Conservation (phyloP, 1,140 invertebrate genomes). For the Wiebesia pumilae region DNA sequence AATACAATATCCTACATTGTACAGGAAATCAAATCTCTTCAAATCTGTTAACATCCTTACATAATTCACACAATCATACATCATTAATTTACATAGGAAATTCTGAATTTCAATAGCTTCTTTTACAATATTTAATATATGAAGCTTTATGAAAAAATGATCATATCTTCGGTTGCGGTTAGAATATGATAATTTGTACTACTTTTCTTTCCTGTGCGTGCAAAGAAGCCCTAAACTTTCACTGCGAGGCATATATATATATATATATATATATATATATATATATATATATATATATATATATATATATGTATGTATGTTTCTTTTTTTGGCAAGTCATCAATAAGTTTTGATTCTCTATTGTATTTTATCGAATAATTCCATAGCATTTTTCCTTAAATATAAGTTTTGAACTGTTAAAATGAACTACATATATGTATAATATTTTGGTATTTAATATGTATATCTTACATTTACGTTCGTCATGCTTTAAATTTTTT, state of each 20-base stretch:
- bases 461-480: neutral
- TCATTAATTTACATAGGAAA: neutral
- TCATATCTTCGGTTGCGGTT: neutral
- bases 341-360: conserved; percentile 5
- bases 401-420: neutral
- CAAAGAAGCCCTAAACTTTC: conserved; percentile 15
- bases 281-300: neutral
- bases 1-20: neutral
- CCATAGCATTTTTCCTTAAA: neutral
- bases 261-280: no score
- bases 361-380: neutral
- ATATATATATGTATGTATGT: no score
- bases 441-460: neutral
- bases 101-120: neutral
- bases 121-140: neutral
- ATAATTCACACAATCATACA: neutral
- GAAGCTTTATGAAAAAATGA: neutral
- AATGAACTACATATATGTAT: neutral
- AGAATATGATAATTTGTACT: neutral
- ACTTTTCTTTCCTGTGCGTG: neutral
- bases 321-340: neutral
- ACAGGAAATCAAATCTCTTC: neutral
- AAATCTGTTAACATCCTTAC: neutral
- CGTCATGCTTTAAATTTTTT: neutral
- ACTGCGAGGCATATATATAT: neutral